phyloP scores from a whole-genome alignment of 2,888 invertebrate species.

The Colletes collaris region DNA sequence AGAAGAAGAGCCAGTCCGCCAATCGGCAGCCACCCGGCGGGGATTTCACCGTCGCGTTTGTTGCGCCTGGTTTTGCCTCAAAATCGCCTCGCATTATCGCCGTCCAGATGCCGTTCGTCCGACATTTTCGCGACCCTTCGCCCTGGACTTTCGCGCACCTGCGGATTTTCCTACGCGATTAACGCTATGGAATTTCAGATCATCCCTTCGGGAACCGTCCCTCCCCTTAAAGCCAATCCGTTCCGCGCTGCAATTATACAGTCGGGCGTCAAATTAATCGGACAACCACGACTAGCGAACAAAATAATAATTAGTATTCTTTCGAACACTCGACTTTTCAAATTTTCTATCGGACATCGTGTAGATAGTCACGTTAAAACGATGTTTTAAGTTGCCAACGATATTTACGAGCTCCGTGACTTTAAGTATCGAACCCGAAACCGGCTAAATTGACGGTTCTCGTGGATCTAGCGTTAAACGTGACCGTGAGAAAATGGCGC shows the following conservation, averaged over 20 bases:
- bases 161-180: constrained; percentile 28
- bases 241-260: background rate
- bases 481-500: too few species aligned
- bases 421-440: too few species aligned
- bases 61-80: constrained; percentile 13
- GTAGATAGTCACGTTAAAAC: too few species aligned
- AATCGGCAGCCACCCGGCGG: background rate
- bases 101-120: constrained; percentile 2
- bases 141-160: background rate
- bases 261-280: too few species aligned
- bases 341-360: too few species aligned
- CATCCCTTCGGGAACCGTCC: background rate
- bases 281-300: too few species aligned
- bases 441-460: too few species aligned
- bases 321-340: too few species aligned
- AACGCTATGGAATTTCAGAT: constrained; percentile 30
- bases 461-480: too few species aligned
- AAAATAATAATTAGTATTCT: too few species aligned
- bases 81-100: constrained; percentile 25
- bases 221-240: background rate
- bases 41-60: constrained; percentile 9
- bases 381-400: too few species aligned
- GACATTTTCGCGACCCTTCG: background rate
- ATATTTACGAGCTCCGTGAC: too few species aligned
- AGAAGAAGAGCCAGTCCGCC: background rate